These are phyloP conservation scores for Actinemys pallida DNA, from an alignment of 2,113 vertebrate genomes.

Conservation along the genomic window DNA sequence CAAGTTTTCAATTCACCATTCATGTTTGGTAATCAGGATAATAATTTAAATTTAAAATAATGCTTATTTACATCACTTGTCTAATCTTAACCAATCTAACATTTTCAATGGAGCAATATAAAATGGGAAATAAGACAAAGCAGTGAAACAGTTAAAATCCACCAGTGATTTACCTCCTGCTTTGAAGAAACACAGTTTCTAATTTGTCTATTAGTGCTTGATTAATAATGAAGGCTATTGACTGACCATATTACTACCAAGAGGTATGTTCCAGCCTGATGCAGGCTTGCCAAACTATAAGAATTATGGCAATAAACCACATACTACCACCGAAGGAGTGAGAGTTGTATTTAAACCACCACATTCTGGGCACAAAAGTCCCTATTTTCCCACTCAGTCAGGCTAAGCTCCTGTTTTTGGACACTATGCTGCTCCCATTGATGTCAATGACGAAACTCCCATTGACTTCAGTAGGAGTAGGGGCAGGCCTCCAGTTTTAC, in stretches of 20 bases:
- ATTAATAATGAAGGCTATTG: constrained; percentile 77
- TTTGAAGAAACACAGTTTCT: constrained; percentile 68
- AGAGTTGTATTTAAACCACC: rapidly evolving
- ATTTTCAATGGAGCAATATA: background rate
- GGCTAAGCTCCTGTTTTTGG: background rate
- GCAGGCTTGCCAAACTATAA: constrained; percentile 61
- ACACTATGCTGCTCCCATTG: background rate
- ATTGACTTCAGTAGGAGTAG: background rate
- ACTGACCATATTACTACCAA: constrained; percentile 72
- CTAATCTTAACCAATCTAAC: background rate
- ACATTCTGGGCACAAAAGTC: rapidly evolving
- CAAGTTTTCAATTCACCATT: constrained; percentile 78
- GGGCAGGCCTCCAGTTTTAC: background rate
- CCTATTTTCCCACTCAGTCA: background rate
- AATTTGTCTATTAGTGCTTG: constrained; percentile 73
- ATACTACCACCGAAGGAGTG: rapidly evolving
- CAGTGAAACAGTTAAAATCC: constrained; percentile 72
- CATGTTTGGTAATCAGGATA: constrained; percentile 70
- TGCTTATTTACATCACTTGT: constrained; percentile 40
- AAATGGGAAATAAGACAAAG: constrained; percentile 20
- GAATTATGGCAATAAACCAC: constrained; percentile 36
- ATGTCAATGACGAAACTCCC: background rate
- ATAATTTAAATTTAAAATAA: constrained; percentile 74
- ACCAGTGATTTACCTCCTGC: constrained; percentile 56
- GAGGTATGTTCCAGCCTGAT: constrained; percentile 66